Base-by-base conservation (phyloP, 2,113 vertebrate species). In the Progne subis region DNA sequence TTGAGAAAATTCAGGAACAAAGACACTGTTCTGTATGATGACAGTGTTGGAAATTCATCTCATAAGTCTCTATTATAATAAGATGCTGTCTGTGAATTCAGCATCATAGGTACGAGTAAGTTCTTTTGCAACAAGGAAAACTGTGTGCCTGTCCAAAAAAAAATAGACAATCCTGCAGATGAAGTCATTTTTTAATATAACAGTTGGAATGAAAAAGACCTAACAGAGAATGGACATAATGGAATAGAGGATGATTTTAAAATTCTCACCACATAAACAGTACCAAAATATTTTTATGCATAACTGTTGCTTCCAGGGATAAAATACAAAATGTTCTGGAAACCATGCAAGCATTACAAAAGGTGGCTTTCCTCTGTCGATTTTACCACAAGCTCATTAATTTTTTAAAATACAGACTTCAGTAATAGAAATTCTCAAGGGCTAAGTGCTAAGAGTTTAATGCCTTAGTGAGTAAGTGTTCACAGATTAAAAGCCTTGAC, bases 401-500 rank as follows among this genome's bases (percentile, higher is more conserved):
- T 28, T 41, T 86, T 76, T 82, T 83, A 90, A 92, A 95, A 82
- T 34, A 59, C 1, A 67, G 43, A 57, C n/a, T 85, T 71, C 26
- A 91, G 72, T 61, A 80, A 71, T n/a, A 85, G 34, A 65, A 20
- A 77, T 41, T 86, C 88, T 96, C 85, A 86, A 83, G 52, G 26
- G 25, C 60, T 81, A 83, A 70, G 63, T 64, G 60, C 68, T 75
- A 43, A 43, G 44, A 46, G 14, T 83, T 93, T 90, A 80, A 72
- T 82, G 71, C 20, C 41, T 88, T 59, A 79, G 29, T 86, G 53
- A 95, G 2, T 70, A 86, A 93, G 32, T 88, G 74, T 52, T 92
- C 86, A 77, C 31, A 91, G 46, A 95, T 90, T 93, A 94, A 96
- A 95, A 96, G 79, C 85, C 71, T 93, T 77, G 75, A 70, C 59